Conservation (phyloP, 1,140 invertebrate genomes). For the Lithobius niger region DNA sequence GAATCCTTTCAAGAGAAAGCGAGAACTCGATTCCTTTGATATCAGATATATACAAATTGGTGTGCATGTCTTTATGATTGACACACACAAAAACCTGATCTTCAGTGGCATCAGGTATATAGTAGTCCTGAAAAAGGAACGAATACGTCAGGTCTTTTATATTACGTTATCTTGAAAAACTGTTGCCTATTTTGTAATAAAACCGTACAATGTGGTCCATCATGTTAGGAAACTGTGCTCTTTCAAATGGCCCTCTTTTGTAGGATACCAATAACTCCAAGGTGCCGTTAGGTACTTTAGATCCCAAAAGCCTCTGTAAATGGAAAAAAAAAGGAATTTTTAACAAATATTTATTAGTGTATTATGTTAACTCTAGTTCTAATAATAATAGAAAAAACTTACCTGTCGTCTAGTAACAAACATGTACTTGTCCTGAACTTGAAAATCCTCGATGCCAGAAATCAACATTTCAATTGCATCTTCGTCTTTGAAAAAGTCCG, state of each 20-base stretch:
- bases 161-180: not conserved
- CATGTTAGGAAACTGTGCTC: constrained; percentile 57
- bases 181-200: not conserved
- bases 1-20: constrained; percentile 62
- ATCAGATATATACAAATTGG: constrained; percentile 56
- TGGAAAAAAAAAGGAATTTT: constrained; percentile 20
- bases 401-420: constrained; percentile 52
- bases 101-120: constrained; percentile 67
- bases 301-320: constrained; percentile 32
- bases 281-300: constrained; percentile 26
- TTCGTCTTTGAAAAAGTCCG: constrained; percentile 29
- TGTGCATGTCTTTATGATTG: constrained; percentile 53
- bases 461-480: constrained; percentile 40
- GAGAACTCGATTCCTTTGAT: constrained; percentile 43
- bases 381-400: constrained; percentile 20
- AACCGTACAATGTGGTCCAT: constrained; percentile 33
- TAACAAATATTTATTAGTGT: no score
- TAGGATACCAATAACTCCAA: constrained; percentile 66
- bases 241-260: constrained; percentile 50
- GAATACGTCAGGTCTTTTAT: not conserved
- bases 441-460: constrained; percentile 59
- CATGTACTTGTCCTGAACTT: constrained; percentile 66
- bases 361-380: no score
- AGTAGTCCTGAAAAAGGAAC: constrained; percentile 37
- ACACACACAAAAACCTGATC: constrained; percentile 64